Base-by-base conservation (phyloP, 2,113 vertebrate genomes). In the Oceanites oceanicus region DNA sequence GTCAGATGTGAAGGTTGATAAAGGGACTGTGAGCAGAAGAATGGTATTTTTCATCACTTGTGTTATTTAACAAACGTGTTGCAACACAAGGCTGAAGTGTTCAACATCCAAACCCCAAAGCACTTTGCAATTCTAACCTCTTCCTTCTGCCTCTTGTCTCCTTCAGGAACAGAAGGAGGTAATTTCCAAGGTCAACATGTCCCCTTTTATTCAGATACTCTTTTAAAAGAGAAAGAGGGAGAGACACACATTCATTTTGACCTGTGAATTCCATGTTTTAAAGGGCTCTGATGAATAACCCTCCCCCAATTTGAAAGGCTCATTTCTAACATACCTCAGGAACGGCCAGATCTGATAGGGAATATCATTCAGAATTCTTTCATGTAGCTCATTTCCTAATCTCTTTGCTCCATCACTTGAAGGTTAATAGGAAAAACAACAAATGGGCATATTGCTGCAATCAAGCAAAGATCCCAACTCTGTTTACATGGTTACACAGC, bases 341-440 rank as follows among this genome's bases (percentile, higher is more conserved):
- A 91, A 7, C 38, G 17, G 96, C 96, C 97, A 97, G 83, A 97
- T 97, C 97, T 97, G 97, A 97, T 97, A 97, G 93, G 58, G 73
- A 53, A 73, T 53, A 88, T 97, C 95, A 63, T 42, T 73, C 76
- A 15, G 9, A 66, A 49, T 86, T 38, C 96, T 92, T 96, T 90
- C 90, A 89, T 96, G 93, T 32, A 34, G 47, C 79, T 91, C 61
- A 6, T 92, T 96, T 91, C 94, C 93, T 93, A 92, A 95, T 96
- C 75, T 96, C 58, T 32, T 13, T 19, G 50, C 92, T 96, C 93
- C 85, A 82, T 94, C 85, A 18, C 75, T 82, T 85, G 38, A 67
- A 94, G 92, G 68, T 97, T 96, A 90, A 94, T 86, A 47, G 85
- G 91, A 79, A 95, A 88, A 95, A 92, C 58, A 94, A 88, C 40